Base-by-base conservation (phyloP, 2,888 invertebrate genomes). In the Isotomurus palustris region DNA sequence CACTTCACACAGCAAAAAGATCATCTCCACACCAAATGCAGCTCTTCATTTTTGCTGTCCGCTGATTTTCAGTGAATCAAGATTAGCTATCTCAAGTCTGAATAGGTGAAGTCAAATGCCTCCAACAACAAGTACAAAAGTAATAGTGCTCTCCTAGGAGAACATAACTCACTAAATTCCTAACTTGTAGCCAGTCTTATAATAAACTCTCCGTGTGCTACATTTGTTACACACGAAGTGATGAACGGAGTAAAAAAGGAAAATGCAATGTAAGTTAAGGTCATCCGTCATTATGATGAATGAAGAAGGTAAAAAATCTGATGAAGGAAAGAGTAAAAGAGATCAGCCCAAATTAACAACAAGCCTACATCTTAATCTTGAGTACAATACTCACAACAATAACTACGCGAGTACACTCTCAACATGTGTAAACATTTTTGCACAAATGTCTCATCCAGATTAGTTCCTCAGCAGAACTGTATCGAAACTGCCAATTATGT, bases 201-300 rank as follows among this genome's bases (percentile, higher is more conserved):
- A n/a, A n/a, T n/a, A n/a, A n/a, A n/a, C n/a, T n/a, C n/a, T n/a
- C n/a, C n/a, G n/a, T n/a, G n/a, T n/a, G n/a, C n/a, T n/a, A n/a
- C n/a, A n/a, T n/a, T n/a, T n/a, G 32, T 14, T 32, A 32, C 32
- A 32, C 32, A 32, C 32, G 14, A 32, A 32, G 8, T 32, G 8
- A 32, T 10, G 32, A 8, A 10, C 14, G 32, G 8, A 32, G 14
- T 10, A 8, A 8, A 32, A 32, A 32, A 32, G 8, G 8, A 40
- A 40, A n/a, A 17, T 6, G 6, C 12, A 47, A 47, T 47, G 47
- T 47, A 47, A 47, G 47, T 47, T 47, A 47, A 47, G 47, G 47
- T 47, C 47, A 47, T 27, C 47, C 29, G 47, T 44, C 44, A 47
- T 47, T 28, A 27, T 47, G 19, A 43, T 38, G 38, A 38, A 38